phyloP scores from a whole-genome alignment of 2,888 invertebrate genomes.

The Pseudococcus viburni region DNA sequence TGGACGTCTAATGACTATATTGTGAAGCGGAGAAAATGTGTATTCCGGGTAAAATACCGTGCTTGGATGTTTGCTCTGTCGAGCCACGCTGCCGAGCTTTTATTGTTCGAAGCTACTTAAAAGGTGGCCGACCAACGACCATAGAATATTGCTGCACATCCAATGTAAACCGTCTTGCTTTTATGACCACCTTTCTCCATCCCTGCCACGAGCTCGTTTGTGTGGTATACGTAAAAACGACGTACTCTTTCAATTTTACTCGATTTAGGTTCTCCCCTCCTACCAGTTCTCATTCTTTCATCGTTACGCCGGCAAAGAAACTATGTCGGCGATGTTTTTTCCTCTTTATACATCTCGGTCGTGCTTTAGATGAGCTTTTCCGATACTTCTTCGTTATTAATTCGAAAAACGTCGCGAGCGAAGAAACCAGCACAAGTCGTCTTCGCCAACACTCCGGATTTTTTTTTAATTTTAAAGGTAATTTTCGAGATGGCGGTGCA shows the following conservation, averaged over 20 bases:
- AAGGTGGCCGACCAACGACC: constrained; percentile 38
- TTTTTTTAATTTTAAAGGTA: constrained; percentile 52
- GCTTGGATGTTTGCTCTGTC: not conserved
- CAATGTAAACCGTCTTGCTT: constrained; percentile 44
- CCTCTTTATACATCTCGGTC: not conserved
- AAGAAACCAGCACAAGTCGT: not conserved
- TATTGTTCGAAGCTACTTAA: constrained; percentile 52
- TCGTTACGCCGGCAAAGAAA: not conserved
- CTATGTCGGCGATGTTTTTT: not conserved
- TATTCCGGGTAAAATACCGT: constrained; percentile 22
- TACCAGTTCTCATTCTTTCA: not conserved
- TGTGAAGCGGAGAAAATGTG: not conserved
- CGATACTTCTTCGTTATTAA: constrained; percentile 40
- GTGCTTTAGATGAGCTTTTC: constrained; percentile 30
- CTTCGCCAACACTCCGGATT: not conserved
- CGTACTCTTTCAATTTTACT: constrained; percentile 51
- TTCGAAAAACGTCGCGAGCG: constrained; percentile 11
- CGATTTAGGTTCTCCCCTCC: not conserved
- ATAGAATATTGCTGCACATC: constrained; percentile 44
- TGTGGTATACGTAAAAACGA: not conserved
- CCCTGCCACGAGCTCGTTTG: not conserved
- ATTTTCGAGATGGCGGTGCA: not conserved
- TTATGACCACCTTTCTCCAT: not conserved
- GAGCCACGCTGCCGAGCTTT: not conserved
- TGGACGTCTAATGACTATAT: constrained; percentile 30